A percentile compares a stretch with the other conserved stretches of the same genome.
Evolutionary conservation across 2,113 vertebrate genomes (phyloP).

Genomic region (Tragelaphus imberbis): DNA sequence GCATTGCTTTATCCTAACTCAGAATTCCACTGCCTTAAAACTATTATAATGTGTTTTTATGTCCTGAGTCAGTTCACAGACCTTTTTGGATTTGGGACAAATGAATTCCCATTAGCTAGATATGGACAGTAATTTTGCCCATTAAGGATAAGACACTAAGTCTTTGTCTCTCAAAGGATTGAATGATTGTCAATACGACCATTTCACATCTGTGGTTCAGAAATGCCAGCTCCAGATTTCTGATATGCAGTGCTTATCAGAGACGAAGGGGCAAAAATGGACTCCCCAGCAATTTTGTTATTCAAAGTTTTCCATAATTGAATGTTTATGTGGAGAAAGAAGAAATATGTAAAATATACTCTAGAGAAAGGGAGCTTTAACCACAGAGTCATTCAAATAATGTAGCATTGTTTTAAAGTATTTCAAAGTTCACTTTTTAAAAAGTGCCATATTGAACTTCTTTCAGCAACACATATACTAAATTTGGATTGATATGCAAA

Average conservation of each 20-base stretch:
- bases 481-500: background rate
- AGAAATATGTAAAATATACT: background rate
- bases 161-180: conserved; percentile 37
- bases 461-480: background rate
- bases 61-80: conserved; percentile 36
- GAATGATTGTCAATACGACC: conserved; percentile 63
- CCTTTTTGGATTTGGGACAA: conserved; percentile 51
- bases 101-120: conserved; percentile 47
- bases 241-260: conserved; percentile 62
- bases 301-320: background rate
- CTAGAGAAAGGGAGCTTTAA: background rate
- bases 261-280: background rate
- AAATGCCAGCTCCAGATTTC: conserved; percentile 51
- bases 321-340: background rate
- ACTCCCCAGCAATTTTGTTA: background rate
- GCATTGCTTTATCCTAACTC: conserved; percentile 7
- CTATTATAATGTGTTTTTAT: conserved; percentile 46
- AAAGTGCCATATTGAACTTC: background rate
- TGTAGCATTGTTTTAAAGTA: background rate
- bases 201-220: conserved; percentile 68
- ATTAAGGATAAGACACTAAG: background rate
- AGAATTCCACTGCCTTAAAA: conserved; percentile 1
- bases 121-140: conserved; percentile 37
- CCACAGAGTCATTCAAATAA: background rate
- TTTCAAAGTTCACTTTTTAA: background rate